Evolutionary conservation across 2,113 vertebrate genomes (phyloP).

Genomic region (Apodemus sylvaticus): DNA sequence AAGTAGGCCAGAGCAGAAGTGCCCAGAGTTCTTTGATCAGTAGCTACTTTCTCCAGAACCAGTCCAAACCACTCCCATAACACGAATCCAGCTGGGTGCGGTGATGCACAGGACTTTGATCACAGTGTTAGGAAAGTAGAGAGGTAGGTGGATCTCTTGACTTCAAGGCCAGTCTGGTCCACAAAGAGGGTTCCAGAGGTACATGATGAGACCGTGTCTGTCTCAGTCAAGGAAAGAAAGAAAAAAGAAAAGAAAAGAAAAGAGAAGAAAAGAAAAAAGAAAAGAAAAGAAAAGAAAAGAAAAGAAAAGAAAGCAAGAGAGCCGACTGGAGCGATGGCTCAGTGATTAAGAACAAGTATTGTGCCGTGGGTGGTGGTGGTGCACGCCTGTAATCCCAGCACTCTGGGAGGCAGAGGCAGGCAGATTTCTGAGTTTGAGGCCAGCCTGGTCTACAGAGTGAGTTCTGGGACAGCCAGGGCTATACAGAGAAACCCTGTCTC

Average conservation of each 20-base stretch:
- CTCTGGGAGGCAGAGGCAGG: too few species aligned
- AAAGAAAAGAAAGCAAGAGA: too few species aligned
- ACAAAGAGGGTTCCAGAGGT: not conserved
- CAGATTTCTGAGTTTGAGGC: too few species aligned
- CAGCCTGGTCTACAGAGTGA: too few species aligned
- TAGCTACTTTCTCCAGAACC: not conserved
- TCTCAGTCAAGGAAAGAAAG: not conserved
- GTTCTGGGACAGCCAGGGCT: too few species aligned
- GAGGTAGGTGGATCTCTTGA: not conserved
- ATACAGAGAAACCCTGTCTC: too few species aligned
- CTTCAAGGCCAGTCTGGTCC: not conserved
- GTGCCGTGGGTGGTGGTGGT: too few species aligned
- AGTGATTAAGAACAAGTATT: not conserved
- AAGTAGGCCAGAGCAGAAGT: not conserved
- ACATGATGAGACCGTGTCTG: not conserved
- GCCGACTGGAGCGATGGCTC: not conserved
- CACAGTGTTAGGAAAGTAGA: not conserved
- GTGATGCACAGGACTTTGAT: not conserved
- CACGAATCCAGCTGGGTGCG: not conserved
- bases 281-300: not conserved
- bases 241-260: not conserved
- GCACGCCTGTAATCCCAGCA: too few species aligned
- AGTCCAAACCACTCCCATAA: not conserved
- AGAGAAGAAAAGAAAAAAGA: fast-evolving
- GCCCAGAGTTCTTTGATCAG: not conserved